Evolutionary conservation across 1,140 invertebrate genomes (phyloP), one percentile per base, ranked within the genome.

Genomic region (Amphibalanus amphitrite): DNA sequence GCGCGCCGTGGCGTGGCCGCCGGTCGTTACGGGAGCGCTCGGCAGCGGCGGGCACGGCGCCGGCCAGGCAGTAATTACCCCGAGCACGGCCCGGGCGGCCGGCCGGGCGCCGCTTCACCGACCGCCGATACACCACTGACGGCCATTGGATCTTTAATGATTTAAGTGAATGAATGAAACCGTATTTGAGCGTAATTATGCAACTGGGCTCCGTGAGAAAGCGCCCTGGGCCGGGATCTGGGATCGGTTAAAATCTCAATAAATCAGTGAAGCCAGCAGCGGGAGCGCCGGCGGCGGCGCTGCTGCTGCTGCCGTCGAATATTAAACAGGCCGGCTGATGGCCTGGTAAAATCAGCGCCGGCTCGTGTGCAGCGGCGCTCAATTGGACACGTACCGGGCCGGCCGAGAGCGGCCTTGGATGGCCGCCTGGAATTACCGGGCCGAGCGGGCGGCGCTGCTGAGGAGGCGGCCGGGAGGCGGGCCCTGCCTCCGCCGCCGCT

Each of bases 151-250:
- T 59, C 47, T 59, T 59, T 59, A 59, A 59, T 59, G 47, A 59
- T 59, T 59, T 59, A 59, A 59, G 47, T 59, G 47, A 59, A 59
- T 59, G 47, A 59, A 59, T 59, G 47, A 59, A 59, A 59, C 47
- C 47, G 47, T 59, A 59, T 59, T 59, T 59, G 47, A 59, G 47
- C 47, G 47, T 59, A 59, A 59, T 59, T 59, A 59, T 59, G 47
- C 47, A 59, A 59, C 47, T 20, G 1, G 6, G 13, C 47, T 59
- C 47, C 47, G 47, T 59, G 47, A 59, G 47, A 59, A 59, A 59
- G 47, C 47, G 47, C 47, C 47, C 10, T 20, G 10, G 47, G 47
- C 47, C 17, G 47, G 47, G 47, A 59, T 59, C 47, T 59, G 47
- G 20, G 47, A 59, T 59, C 47, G 47, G 47, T 59, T 59, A 59